Evolutionary conservation across 2,888 invertebrate genomes (phyloP).

Genomic region (Lepidochitona cinerea): DNA sequence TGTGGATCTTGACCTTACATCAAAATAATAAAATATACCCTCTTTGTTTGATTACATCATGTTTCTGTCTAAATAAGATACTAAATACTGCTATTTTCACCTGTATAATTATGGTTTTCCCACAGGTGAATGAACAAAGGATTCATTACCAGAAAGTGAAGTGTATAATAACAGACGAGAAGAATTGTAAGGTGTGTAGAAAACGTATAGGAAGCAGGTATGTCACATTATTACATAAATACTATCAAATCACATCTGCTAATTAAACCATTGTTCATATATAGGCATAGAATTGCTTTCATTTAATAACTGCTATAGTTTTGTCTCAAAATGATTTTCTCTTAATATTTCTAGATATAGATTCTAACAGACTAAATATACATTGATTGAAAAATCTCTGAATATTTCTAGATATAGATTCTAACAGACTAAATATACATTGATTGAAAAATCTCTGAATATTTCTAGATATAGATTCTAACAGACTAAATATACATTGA

Average conservation of each 20-base stretch:
- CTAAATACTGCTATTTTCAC: no score
- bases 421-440: no score
- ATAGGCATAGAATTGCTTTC: background rate
- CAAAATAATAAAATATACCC: no score
- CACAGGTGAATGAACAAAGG: conserved; percentile 82
- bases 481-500: background rate
- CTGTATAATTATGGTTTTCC: conserved; percentile 6
- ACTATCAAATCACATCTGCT: background rate
- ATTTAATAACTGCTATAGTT: background rate
- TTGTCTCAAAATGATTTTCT: no score
- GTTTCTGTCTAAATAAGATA: background rate
- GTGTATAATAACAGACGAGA: conserved; percentile 87
- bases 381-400: no score
- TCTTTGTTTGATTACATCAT: background rate
- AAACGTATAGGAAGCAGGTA: conserved; percentile 93
- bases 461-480: background rate
- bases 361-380: no score
- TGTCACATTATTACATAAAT: no score
- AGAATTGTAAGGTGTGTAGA: conserved; percentile 91
- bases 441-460: background rate
- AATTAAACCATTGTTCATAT: background rate
- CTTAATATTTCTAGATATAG: no score
- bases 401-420: no score
- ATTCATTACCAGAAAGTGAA: conserved; percentile 86
- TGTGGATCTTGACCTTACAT: no score